Conservation (phyloP, 2,797 vertebrate species). For the Hybognathus amarus region DNA sequence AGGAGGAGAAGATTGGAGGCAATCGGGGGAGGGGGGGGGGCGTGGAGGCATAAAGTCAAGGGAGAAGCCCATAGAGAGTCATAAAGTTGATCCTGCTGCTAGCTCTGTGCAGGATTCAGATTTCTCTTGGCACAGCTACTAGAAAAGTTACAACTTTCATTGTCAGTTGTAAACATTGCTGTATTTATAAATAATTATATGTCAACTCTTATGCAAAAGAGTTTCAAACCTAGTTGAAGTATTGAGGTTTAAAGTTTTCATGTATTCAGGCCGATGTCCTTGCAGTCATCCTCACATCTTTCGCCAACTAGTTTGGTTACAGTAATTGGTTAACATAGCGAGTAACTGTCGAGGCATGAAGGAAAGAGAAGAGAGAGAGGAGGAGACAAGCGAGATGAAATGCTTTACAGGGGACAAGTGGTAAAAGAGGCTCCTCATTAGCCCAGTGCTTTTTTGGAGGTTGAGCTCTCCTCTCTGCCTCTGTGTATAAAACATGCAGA, state of each 20-base stretch:
- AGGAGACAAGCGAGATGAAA: not conserved
- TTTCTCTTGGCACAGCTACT: no score
- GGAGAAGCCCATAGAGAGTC: no score
- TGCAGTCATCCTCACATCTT: slow-evolving; percentile 14
- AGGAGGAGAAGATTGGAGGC: no score
- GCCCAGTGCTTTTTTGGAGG: slow-evolving; percentile 1
- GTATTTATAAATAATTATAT: not conserved
- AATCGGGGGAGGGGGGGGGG: no score
- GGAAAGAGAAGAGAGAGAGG: not conserved
- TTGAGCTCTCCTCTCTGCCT: slow-evolving; percentile 7
- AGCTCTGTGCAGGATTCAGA: no score
- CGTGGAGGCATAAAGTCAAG: no score
- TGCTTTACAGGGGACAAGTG: slow-evolving; percentile 3
- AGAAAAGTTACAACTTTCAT: no score
- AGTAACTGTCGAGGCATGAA: slow-evolving; percentile 19
- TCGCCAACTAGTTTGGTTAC: slow-evolving; percentile 5
- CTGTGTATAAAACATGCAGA: slow-evolving; percentile 29
- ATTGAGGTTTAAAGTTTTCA: slow-evolving; percentile 11
- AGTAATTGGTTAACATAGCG: slow-evolving; percentile 42
- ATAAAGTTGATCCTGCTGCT: no score
- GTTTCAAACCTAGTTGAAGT: not conserved
- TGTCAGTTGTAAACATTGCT: no score
- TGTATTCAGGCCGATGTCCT: slow-evolving; percentile 25
- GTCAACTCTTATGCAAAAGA: not conserved
- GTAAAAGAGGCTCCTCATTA: slow-evolving; percentile 45